These are phyloP conservation scores for Isurus oxyrinchus DNA, from an alignment of 2,113 vertebrate genomes.

Conservation along the genomic window DNA sequence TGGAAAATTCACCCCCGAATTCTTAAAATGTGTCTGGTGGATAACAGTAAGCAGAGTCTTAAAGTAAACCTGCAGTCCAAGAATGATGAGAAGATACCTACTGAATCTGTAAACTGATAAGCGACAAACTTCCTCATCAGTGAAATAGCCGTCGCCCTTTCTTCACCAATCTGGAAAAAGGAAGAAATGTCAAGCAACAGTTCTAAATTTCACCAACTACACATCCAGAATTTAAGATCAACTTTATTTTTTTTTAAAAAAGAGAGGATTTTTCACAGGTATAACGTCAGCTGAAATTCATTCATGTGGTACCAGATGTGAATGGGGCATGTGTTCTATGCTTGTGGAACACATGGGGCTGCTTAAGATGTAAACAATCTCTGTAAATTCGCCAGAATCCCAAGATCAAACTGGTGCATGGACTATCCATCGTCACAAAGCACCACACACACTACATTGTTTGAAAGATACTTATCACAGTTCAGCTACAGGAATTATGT, in stretches of 20 bases:
- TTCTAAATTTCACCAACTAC: neutral
- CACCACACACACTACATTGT: neutral
- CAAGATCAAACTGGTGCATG: neutral
- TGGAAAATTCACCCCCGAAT: neutral
- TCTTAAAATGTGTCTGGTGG: neutral
- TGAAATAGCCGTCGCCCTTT: constrained; percentile 80
- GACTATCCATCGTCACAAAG: too few relatives aligned
- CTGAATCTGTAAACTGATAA: constrained; percentile 89
- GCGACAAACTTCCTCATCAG: constrained; percentile 96
- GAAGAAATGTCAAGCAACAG: neutral
- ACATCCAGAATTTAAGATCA: neutral
- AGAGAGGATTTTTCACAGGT: neutral
- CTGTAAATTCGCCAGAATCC: neutral
- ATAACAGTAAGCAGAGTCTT: neutral
- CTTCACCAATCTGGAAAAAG: constrained; percentile 76
- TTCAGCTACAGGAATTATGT: neutral
- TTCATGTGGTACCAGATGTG: neutral
- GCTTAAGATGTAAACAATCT: neutral
- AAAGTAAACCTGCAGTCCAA: neutral
- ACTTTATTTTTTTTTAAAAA: neutral
- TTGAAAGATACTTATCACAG: neutral
- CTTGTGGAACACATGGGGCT: neutral
- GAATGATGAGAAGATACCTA: constrained; percentile 47
- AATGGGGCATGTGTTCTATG: neutral
- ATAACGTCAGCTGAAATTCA: neutral